Conservation (phyloP, 2,888 invertebrate genomes). For the Drosophila greeni region DNA sequence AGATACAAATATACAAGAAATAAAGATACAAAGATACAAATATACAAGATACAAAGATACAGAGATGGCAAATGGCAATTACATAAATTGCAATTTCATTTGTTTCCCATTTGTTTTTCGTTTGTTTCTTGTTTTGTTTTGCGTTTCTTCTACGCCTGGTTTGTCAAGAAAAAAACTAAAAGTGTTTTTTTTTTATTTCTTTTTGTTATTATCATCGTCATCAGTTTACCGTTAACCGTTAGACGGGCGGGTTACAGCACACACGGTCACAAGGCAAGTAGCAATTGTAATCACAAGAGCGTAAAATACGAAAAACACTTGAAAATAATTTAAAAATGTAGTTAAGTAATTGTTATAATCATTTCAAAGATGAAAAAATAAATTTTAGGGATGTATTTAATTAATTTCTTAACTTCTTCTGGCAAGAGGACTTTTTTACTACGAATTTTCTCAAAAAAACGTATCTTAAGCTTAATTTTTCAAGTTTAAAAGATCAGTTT, state of each 20-base stretch:
- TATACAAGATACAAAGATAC: slow-evolving; percentile 1
- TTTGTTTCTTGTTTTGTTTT: slow-evolving; percentile 6
- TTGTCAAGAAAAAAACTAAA: slow-evolving; percentile 33
- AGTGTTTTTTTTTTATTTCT: slow-evolving; percentile 20
- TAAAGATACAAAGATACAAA: slow-evolving; percentile 6
- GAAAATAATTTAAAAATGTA: neutral
- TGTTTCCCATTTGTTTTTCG: slow-evolving; percentile 25
- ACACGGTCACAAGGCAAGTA: slow-evolving; percentile 22
- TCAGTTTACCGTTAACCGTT: slow-evolving; percentile 64
- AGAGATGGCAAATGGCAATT: slow-evolving; percentile 50
- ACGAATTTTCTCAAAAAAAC: neutral
- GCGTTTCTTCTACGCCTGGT: slow-evolving; percentile 24
- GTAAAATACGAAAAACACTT: slow-evolving; percentile 7
- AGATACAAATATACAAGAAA: neutral
- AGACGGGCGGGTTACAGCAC: slow-evolving; percentile 55
- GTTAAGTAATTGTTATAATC: neutral
- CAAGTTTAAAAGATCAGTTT: neutral
- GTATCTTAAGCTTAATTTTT: neutral
- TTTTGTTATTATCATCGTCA: slow-evolving; percentile 29
- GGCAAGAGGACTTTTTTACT: neutral
- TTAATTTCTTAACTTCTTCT: neutral
- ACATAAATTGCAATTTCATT: slow-evolving; percentile 71
- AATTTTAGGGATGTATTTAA: neutral
- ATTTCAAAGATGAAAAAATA: neutral
- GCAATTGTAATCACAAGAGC: slow-evolving; percentile 31